These are phyloP conservation scores for Meteorus cinctellus DNA, from an alignment of 2,888 invertebrate species.

Conservation along the genomic window DNA sequence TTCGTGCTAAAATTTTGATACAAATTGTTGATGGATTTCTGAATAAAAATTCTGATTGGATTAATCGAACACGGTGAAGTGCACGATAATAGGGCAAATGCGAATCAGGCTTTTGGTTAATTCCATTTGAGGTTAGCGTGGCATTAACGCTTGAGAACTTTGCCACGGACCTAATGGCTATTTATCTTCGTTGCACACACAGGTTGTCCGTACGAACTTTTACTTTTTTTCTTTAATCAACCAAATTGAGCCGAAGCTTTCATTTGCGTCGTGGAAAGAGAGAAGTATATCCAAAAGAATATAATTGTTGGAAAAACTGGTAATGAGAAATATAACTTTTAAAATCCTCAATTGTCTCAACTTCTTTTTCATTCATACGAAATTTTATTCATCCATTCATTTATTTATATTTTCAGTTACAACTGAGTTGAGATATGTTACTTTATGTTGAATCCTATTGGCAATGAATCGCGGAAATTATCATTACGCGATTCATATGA, in stretches of 20 bases:
- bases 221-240: constrained; percentile 44
- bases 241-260: neutral
- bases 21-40: neutral
- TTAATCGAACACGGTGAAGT: constrained; percentile 25
- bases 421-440: neutral
- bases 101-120: constrained; percentile 44
- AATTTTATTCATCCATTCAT: neutral
- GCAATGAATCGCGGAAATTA: neutral
- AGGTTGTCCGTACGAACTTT: constrained; percentile 49
- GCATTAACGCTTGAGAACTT: constrained; percentile 29
- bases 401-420: neutral
- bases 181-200: constrained; percentile 41
- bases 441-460: neutral
- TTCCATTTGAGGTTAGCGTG: constrained; percentile 37
- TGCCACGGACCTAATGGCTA: constrained; percentile 41
- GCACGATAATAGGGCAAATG: constrained; percentile 19
- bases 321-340: neutral
- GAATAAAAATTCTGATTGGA: constrained; percentile 6
- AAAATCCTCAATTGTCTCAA: neutral
- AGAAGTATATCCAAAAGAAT: neutral
- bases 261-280: neutral
- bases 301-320: neutral
- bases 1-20: neutral
- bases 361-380: neutral
- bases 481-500: neutral